Evolutionary conservation across 2,113 vertebrate genomes (phyloP).

Genomic region (Crypturellus undulatus): DNA sequence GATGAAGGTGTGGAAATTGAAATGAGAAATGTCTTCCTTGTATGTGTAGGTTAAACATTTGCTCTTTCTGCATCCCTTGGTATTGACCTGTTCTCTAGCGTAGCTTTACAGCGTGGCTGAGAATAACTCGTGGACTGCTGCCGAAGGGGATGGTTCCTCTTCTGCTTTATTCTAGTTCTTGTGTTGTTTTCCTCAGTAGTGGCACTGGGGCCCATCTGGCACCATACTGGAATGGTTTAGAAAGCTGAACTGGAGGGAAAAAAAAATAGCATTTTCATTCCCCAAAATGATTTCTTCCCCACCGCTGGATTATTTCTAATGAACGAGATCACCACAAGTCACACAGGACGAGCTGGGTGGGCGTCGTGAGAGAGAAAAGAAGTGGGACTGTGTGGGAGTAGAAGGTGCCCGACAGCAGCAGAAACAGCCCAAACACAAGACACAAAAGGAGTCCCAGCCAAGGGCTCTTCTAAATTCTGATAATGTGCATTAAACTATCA

Average conservation of each 20-base stretch:
- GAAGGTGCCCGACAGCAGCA: neutral
- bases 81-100: neutral
- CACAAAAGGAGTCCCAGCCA: neutral
- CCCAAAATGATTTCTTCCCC: rapidly evolving
- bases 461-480: neutral
- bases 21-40: neutral
- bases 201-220: neutral
- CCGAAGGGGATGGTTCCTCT: neutral
- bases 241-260: neutral
- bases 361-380: neutral
- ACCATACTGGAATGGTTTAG: neutral
- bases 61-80: neutral
- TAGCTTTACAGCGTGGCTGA: neutral
- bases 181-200: neutral
- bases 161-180: neutral
- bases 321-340: neutral
- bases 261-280: neutral
- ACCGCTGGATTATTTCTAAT: neutral
- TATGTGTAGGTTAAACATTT: neutral
- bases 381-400: neutral
- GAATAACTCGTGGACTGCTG: neutral
- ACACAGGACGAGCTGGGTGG: neutral
- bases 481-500: neutral
- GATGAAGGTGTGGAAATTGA: neutral
- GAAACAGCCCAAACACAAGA: neutral